Evolutionary conservation across 1,140 invertebrate genomes (phyloP).

Genomic region (Aphaenogaster floridana): DNA sequence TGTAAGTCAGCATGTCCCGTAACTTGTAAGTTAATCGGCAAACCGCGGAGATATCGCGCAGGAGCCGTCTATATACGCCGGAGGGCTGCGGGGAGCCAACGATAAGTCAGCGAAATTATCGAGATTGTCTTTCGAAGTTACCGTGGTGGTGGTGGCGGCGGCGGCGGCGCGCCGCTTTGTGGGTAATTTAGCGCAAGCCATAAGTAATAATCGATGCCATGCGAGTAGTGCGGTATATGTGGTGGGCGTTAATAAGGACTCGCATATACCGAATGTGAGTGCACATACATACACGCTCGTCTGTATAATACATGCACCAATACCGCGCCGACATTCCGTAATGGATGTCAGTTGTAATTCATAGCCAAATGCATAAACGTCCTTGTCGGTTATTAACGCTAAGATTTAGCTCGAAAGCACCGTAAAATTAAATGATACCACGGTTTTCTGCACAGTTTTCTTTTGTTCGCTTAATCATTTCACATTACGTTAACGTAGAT

Average conservation of each 20-base stretch:
- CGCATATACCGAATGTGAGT: conserved; percentile 41
- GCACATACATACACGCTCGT: conserved; percentile 40
- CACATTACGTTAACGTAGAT: not conserved
- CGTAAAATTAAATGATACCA: conserved; percentile 55
- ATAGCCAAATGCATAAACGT: conserved; percentile 66
- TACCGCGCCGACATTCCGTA: conserved; percentile 56
- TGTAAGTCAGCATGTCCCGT: conserved; percentile 50
- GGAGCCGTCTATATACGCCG: conserved; percentile 5
- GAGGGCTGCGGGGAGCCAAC: conserved; percentile 26
- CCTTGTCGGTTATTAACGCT: conserved; percentile 56
- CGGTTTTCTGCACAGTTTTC: not conserved
- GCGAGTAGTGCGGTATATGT: conserved; percentile 64
- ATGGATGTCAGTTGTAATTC: conserved; percentile 74
- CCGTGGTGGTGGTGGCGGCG: conserved; percentile 3
- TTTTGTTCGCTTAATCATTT: not conserved
- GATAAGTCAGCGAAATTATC: conserved; percentile 78
- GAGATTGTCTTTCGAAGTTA: conserved; percentile 78
- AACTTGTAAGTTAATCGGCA: conserved; percentile 66
- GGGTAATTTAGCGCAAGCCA: conserved; percentile 73
- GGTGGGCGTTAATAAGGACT: conserved; percentile 75
- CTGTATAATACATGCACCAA: conserved; percentile 57
- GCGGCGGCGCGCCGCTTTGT: conserved; percentile 53
- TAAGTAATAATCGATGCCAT: conserved; percentile 79
- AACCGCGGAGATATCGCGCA: conserved; percentile 43
- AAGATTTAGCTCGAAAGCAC: conserved; percentile 59